phyloP scores from a whole-genome alignment of 2,113 vertebrate species.

The Nasalis larvatus region DNA sequence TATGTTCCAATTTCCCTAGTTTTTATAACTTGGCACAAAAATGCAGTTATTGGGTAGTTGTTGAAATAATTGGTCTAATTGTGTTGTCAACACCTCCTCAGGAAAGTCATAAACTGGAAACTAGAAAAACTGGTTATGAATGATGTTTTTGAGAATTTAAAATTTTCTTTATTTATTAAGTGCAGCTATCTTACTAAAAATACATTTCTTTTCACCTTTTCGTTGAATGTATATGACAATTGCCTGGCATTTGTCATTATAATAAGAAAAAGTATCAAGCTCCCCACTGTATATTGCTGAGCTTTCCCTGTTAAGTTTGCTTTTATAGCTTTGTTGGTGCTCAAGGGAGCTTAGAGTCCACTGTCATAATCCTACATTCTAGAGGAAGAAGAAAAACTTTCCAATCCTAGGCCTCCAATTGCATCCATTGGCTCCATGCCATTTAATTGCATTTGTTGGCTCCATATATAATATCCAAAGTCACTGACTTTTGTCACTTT shows the following conservation, averaged over 20 bases:
- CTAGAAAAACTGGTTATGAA: neutral
- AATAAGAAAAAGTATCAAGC: neutral
- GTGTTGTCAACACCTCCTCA: slow-evolving; percentile 49
- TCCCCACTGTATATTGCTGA: neutral
- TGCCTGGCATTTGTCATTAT: neutral
- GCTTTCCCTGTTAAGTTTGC: neutral
- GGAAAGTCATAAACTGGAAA: slow-evolving; percentile 20
- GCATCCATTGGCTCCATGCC: too few species aligned
- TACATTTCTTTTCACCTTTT: neutral
- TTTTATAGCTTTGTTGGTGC: neutral
- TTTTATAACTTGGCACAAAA: slow-evolving; percentile 40
- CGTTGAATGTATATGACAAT: neutral
- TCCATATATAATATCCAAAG: neutral
- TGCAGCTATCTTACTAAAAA: neutral
- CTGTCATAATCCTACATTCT: neutral
- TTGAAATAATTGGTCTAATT: slow-evolving; percentile 47
- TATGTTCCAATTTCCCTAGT: slow-evolving; percentile 48
- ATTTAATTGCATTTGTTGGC: neutral
- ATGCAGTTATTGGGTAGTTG: neutral
- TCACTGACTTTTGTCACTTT: neutral
- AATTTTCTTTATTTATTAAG: neutral
- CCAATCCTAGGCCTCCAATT: neutral
- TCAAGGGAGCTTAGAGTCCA: neutral
- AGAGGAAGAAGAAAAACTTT: neutral
- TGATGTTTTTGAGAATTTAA: slow-evolving; percentile 29